These are phyloP conservation scores for Copidosoma aretas DNA, from an alignment of 2,888 invertebrate species.

Conservation along the genomic window DNA sequence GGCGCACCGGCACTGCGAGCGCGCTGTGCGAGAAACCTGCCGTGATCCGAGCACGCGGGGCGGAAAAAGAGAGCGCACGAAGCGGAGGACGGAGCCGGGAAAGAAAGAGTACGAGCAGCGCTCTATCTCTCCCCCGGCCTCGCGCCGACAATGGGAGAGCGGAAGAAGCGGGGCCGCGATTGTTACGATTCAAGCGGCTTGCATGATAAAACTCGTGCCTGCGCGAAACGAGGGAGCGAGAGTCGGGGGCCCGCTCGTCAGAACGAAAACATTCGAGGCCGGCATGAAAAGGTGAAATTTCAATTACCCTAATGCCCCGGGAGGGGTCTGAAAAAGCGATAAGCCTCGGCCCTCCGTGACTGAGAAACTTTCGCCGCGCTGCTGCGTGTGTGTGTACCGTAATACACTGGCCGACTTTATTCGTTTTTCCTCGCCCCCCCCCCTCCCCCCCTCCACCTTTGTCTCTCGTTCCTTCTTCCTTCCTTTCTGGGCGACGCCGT, in stretches of 20 bases:
- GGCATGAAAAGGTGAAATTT: constrained; percentile 29
- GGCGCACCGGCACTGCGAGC: too few species aligned
- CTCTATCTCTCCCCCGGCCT: constrained; percentile 11
- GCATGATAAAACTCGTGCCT: constrained; percentile 8
- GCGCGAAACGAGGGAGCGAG: background rate
- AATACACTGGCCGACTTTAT: background rate
- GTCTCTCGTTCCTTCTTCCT: background rate
- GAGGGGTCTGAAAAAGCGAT: constrained; percentile 24
- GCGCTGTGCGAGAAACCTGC: too few species aligned
- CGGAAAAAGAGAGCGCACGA: background rate
- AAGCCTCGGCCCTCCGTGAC: constrained; percentile 28
- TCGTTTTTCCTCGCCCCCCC: background rate
- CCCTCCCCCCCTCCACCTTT: background rate
- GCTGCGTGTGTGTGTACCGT: too few species aligned
- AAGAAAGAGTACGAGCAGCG: constrained; percentile 3
- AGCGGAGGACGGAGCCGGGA: background rate
- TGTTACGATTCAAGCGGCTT: constrained; percentile 30
- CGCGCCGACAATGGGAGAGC: constrained; percentile 13
- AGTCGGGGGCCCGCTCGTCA: background rate
- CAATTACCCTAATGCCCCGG: constrained; percentile 34
- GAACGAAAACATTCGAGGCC: background rate
- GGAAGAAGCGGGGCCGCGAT: constrained; percentile 2
- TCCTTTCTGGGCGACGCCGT: background rate
- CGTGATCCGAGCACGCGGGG: too few species aligned
- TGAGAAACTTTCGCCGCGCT: constrained; percentile 25